Conservation (phyloP, 2,888 invertebrate genomes). For the Crematogaster levior region DNA sequence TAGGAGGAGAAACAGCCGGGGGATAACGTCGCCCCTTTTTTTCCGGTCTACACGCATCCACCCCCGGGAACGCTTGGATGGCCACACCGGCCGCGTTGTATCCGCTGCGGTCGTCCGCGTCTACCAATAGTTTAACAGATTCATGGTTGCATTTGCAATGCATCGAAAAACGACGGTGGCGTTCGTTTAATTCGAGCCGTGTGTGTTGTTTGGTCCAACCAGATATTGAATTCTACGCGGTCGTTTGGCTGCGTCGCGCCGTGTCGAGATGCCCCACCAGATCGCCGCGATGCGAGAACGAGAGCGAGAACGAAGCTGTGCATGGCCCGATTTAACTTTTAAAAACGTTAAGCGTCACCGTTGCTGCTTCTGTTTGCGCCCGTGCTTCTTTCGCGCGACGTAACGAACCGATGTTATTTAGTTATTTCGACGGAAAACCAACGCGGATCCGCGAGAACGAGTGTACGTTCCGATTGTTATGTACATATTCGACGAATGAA, state of each 20-base stretch:
- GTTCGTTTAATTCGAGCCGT: constrained; percentile 64
- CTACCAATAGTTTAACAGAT: constrained; percentile 70
- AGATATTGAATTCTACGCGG: constrained; percentile 72
- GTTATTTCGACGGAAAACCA: constrained; percentile 8
- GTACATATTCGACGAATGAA: constrained; percentile 50
- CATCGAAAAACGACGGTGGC: constrained; percentile 73
- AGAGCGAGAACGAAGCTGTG: neutral
- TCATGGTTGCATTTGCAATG: constrained; percentile 75
- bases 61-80: neutral
- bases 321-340: constrained; percentile 72
- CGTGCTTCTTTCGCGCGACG: constrained; percentile 56
- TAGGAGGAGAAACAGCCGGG: neutral
- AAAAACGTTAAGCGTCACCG: constrained; percentile 68
- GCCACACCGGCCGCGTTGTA: constrained; percentile 32
- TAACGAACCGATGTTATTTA: constrained; percentile 60
- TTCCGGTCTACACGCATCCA: constrained; percentile 33
- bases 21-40: constrained; percentile 15
- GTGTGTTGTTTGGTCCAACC: constrained; percentile 58
- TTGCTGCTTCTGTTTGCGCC: constrained; percentile 45
- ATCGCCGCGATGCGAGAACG: constrained; percentile 3
- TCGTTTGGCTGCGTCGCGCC: constrained; percentile 40
- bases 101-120: constrained; percentile 24
- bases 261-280: constrained; percentile 10
- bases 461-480: constrained; percentile 43
- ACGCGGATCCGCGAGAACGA: constrained; percentile 19